Base-by-base conservation (phyloP, 2,797 vertebrate species). In the Eutrigla gurnardus region DNA sequence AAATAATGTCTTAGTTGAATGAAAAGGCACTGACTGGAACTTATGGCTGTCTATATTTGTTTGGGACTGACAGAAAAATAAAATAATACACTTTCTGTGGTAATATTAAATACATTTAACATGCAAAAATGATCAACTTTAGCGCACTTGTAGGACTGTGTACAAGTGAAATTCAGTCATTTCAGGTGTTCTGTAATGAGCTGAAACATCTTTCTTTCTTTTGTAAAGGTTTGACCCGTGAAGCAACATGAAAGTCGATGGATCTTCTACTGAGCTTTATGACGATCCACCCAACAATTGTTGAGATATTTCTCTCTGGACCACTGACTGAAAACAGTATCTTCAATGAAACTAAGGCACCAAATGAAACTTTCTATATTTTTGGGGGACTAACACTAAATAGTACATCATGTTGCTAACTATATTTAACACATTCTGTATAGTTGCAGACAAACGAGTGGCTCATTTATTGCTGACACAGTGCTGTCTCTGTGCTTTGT, bases 311-410 rank as follows among this genome's bases (percentile, higher is more conserved):
- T 42, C 15, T 18, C 7, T 25, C 25, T 36, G 11, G 73, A 50
- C 33, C 4, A 50, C 5, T 60, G 6, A 32, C 35, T 53, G 3
- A 36, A 77, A 36, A 60, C 12, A 35, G 40, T 54, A 58, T 65
- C 35, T 65, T 73, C 32, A 50, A 45, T 64, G n/a, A 77, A 79
- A 53, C 64, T 73, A 89, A 93, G 89, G 90, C 91, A 91, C 87
- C 42, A 60, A 75, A 39, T 79, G 61, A 81, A 82, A 72, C 4
- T 86, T 83, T 64, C 42, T 80, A 40, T 66, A 55, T 68, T 75
- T 77, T n/a, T 68, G 64, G 59, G 57, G 50, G 54, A 77, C n/a
- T 64, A 70, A 68, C 14, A 73, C 43, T n/a, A n/a, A 65, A 39
- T 13, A 49, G n/a, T 32, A 69, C 57, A 73, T 64, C 37, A 67